Conservation (phyloP, 2,113 vertebrate species). For the Xiphophorus maculatus region DNA sequence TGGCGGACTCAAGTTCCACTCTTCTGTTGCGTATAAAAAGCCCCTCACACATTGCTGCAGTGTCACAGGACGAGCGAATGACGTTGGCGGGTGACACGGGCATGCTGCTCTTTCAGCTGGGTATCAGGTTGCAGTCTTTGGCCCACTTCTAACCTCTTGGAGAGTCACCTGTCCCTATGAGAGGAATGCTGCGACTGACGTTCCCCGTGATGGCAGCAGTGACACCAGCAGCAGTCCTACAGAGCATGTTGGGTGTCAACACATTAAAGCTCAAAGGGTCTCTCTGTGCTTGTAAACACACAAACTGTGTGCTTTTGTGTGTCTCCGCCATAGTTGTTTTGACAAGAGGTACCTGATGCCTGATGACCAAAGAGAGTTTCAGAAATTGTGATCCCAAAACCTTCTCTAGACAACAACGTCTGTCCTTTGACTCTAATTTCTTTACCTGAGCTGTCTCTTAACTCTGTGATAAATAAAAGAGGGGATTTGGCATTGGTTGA, state of each 20-base stretch:
- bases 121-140: constrained; percentile 79
- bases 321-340: constrained; percentile 77
- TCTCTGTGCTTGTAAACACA: constrained; percentile 58
- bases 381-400: constrained; percentile 37
- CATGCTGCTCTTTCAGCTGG: constrained; percentile 68
- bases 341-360: constrained; percentile 77
- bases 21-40: constrained; percentile 79
- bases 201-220: constrained; percentile 69
- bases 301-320: constrained; percentile 51
- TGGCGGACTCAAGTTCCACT: constrained; percentile 78
- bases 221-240: constrained; percentile 68
- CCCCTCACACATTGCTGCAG: constrained; percentile 79
- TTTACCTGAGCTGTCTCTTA: constrained; percentile 37
- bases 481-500: constrained; percentile 26
- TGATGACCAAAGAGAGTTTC: constrained; percentile 59
- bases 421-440: constrained; percentile 18
- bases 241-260: constrained; percentile 65
- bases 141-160: constrained; percentile 70
- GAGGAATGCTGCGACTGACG: constrained; percentile 79
- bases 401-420: constrained; percentile 40
- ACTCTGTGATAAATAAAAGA: constrained; percentile 42
- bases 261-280: constrained; percentile 20
- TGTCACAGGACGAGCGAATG: constrained; percentile 81
- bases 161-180: constrained; percentile 69
- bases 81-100: constrained; percentile 71